phyloP scores from a whole-genome alignment of 2,113 vertebrate species.

The Albula goreensis region DNA sequence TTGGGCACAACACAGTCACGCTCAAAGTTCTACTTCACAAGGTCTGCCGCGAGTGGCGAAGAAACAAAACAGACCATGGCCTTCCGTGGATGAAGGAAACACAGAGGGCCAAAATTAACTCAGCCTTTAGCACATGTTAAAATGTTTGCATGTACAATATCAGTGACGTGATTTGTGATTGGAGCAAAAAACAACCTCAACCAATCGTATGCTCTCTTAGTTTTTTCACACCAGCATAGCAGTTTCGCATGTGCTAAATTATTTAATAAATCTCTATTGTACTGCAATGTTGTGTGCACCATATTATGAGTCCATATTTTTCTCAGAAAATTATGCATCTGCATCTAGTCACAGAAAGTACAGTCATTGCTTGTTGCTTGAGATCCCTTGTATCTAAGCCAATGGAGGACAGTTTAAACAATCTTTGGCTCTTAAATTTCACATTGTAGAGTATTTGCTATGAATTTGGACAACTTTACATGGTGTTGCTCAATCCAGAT shows the following conservation, averaged over 20 bases:
- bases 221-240: too few relatives aligned
- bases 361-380: background rate
- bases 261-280: background rate
- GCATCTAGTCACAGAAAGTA: too few relatives aligned
- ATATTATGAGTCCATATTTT: background rate
- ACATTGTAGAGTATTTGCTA: constrained; percentile 9
- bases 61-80: background rate
- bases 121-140: too few relatives aligned
- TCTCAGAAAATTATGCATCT: background rate
- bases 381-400: background rate
- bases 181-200: too few relatives aligned
- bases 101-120: too few relatives aligned
- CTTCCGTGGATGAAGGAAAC: background rate
- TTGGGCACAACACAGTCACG: constrained; percentile 16
- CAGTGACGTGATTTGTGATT: too few relatives aligned
- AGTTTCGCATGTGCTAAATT: background rate
- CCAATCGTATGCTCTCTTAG: too few relatives aligned
- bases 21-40: constrained; percentile 10
- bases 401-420: background rate
- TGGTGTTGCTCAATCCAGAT: constrained; percentile 9
- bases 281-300: background rate
- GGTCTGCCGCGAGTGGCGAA: background rate
- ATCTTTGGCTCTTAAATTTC: constrained; percentile 12
- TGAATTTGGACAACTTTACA: constrained; percentile 9
- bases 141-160: too few relatives aligned